A percentile compares a stretch with the other conserved stretches of the same genome.
These are phyloP conservation scores for Acropternis orthonyx DNA, from an alignment of 2,797 vertebrate genomes.

Conservation along the genomic window DNA sequence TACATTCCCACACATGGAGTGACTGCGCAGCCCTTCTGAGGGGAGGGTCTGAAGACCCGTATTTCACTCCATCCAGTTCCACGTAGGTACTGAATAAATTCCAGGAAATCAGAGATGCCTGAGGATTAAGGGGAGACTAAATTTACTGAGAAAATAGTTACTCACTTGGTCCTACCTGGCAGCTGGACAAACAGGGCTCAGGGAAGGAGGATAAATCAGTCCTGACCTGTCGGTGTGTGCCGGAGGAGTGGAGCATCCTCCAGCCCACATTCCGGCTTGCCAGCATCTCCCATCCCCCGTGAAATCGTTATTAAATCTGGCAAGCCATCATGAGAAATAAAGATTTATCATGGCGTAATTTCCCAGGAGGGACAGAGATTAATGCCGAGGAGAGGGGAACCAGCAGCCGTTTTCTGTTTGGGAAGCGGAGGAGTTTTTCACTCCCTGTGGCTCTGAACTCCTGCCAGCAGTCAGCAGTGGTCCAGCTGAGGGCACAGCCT, in stretches of 20 bases:
- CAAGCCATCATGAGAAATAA: slow-evolving; percentile 59
- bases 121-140: background rate
- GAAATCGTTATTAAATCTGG: slow-evolving; percentile 35
- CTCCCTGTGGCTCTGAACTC: background rate
- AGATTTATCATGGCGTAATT: slow-evolving; percentile 47
- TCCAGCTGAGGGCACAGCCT: accelerated
- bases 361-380: slow-evolving; percentile 55
- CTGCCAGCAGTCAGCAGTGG: background rate
- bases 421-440: background rate
- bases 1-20: accelerated
- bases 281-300: background rate
- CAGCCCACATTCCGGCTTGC: background rate
- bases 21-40: accelerated
- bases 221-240: background rate
- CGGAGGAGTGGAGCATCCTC: background rate
- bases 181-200: background rate
- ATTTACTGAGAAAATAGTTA: background rate
- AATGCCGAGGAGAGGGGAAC: slow-evolving; percentile 11
- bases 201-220: slow-evolving; percentile 20
- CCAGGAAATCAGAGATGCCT: background rate
- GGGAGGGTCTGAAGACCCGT: background rate
- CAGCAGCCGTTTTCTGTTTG: slow-evolving; percentile 14
- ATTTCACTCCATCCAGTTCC: background rate
- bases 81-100: background rate
- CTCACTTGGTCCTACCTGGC: background rate